Evolutionary conservation across 1,140 invertebrate genomes (phyloP).

Genomic region (Diorhabda elongata): DNA sequence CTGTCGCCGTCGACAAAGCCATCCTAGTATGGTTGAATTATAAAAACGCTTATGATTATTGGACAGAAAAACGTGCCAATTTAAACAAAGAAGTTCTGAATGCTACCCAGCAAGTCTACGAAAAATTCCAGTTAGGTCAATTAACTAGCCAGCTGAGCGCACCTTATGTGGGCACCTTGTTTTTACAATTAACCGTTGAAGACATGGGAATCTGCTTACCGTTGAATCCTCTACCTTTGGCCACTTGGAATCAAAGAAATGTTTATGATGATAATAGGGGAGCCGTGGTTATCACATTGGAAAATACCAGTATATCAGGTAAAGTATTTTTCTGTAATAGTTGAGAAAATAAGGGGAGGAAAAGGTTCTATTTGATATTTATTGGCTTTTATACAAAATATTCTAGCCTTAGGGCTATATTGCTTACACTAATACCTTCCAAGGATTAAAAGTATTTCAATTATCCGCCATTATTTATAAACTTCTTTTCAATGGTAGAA

Average conservation of each 20-base stretch:
- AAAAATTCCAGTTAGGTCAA: slow-evolving; percentile 74
- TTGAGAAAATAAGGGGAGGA: neutral
- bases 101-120: slow-evolving; percentile 72
- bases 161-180: slow-evolving; percentile 81
- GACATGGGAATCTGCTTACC: slow-evolving; percentile 96
- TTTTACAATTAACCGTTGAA: slow-evolving; percentile 90
- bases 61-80: slow-evolving; percentile 90
- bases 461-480: neutral
- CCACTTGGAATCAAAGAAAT: slow-evolving; percentile 61
- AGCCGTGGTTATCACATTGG: slow-evolving; percentile 89
- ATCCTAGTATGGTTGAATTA: slow-evolving; percentile 98
- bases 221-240: slow-evolving; percentile 71
- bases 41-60: slow-evolving; percentile 98
- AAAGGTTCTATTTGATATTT: too few species aligned
- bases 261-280: slow-evolving; percentile 79
- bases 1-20: slow-evolving; percentile 91
- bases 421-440: too few species aligned
- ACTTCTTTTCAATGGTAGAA: too few species aligned
- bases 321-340: slow-evolving; percentile 15
- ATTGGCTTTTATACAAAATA: too few species aligned
- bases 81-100: slow-evolving; percentile 82
- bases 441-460: neutral
- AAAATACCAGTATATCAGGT: slow-evolving; percentile 85
- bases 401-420: too few species aligned
- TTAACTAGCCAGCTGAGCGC: slow-evolving; percentile 67